phyloP scores from a whole-genome alignment of 2,888 invertebrate species.

The Andrena chrysosceles region DNA sequence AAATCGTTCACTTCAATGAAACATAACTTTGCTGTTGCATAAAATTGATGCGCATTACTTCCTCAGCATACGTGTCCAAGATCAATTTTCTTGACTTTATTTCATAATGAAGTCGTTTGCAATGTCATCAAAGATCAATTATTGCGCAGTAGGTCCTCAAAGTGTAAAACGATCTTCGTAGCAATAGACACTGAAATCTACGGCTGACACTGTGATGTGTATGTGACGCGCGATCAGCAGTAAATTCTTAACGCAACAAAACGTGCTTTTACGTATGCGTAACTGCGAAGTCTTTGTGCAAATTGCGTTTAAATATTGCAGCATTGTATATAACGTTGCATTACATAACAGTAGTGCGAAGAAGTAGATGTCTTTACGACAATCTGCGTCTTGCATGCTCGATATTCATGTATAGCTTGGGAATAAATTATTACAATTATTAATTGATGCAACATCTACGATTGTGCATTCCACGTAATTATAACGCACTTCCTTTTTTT shows the following conservation, averaged over 20 bases:
- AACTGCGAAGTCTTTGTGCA: background rate
- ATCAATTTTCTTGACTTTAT: background rate
- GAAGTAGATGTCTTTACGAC: background rate
- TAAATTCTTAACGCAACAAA: constrained; percentile 12
- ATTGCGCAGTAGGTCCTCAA: background rate
- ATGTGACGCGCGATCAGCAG: constrained; percentile 18
- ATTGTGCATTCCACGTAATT: no score
- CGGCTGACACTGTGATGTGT: background rate
- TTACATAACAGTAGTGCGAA: background rate
- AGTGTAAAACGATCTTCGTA: background rate
- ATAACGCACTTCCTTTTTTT: no score
- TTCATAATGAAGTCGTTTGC: background rate
- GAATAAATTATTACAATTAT: no score
- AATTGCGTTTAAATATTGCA: background rate
- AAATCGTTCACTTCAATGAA: no score
- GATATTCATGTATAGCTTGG: no score
- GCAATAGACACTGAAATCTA: background rate
- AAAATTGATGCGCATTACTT: background rate
- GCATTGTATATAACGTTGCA: background rate
- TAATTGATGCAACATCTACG: no score
- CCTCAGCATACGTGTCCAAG: background rate
- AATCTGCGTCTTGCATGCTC: background rate
- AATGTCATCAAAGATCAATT: background rate
- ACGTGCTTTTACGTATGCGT: background rate
- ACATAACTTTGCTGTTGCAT: background rate